Base-by-base conservation (phyloP, 2,888 invertebrate genomes). In the Cenopis cana region DNA sequence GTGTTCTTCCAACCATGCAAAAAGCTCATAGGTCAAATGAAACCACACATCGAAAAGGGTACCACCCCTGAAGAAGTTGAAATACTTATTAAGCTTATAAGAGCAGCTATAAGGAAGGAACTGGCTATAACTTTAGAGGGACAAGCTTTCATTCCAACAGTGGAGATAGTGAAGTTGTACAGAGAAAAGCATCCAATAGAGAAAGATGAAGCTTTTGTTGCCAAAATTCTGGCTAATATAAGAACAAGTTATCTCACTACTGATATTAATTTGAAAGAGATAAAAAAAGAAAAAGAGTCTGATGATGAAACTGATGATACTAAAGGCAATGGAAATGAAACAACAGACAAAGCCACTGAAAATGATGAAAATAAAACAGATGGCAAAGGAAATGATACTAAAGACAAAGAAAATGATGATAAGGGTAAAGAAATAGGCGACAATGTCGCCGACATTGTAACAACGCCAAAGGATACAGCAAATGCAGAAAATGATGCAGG, bases 181-280 rank as follows among this genome's bases (percentile, higher is more conserved):
- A 76, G 82, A 57, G 33, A 68, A 56, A 24, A 36, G 29, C 76
- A 81, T 72, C 80, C 81, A 0, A 24, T n/a, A 17, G 36, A 57
- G 1, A 69, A 72, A 6, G 82, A 83, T 64, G 74, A 71, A 61
- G 65, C 57, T 9, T 73, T 83, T 18, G 67, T 82, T 33, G 65
- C 72, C 46, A 76, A 69, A 36, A 52, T 78, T 10, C 38, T 72
- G 33, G 61, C 74, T n/a, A 76, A 76, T 14, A 69, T 82, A 12
- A 75, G 68, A 20, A 73, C 72, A 24, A 74, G 75, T 69, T 70
- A 70, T 54, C 64, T 74, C 67, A 72, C 73, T 41, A 60, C 55
- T 29, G 62, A 69, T 11, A 17, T 20, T 55, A 41, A 41, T 17
- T 59, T 14, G 17, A 38, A 50, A 18, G 18, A 65, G 20, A 57